Conservation (phyloP, 2,888 invertebrate species). For the Hemaris fuciformis region DNA sequence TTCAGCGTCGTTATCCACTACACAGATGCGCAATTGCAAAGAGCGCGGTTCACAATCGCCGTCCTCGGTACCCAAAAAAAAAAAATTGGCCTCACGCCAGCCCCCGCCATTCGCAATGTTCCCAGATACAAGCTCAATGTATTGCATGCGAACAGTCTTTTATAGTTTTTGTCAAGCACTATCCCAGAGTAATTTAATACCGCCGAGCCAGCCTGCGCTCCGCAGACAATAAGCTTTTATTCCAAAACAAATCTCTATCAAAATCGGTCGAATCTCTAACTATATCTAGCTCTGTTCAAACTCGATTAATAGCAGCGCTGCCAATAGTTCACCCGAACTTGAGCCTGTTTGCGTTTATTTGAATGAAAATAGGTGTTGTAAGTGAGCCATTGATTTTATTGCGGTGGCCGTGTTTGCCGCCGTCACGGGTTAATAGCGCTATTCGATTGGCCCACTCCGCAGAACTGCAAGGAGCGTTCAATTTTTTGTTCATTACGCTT, state of each 20-base stretch:
- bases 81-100: constrained; percentile 64
- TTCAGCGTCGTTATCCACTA: neutral
- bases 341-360: constrained; percentile 42
- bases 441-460: constrained; percentile 52
- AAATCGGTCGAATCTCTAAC: constrained; percentile 41
- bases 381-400: constrained; percentile 64
- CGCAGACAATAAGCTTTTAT: constrained; percentile 50
- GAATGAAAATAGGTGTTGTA: constrained; percentile 51
- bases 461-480: constrained; percentile 43
- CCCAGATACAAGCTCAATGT: constrained; percentile 48
- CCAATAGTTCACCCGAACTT: constrained; percentile 40
- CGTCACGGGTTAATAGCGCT: constrained; percentile 57
- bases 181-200: constrained; percentile 55
- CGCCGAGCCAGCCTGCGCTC: constrained; percentile 31
- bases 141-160: constrained; percentile 58
- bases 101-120: constrained; percentile 34
- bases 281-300: constrained; percentile 21
- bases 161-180: constrained; percentile 56
- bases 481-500: constrained; percentile 20
- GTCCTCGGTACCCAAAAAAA: constrained; percentile 26
- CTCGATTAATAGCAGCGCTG: constrained; percentile 40
- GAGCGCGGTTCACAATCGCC: constrained; percentile 1
- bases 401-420: constrained; percentile 52
- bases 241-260: constrained; percentile 48
- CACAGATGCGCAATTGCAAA: constrained; percentile 9